Evolutionary conservation across 1,140 invertebrate species (phyloP).

Genomic region (Polypedilum vanderplanki): DNA sequence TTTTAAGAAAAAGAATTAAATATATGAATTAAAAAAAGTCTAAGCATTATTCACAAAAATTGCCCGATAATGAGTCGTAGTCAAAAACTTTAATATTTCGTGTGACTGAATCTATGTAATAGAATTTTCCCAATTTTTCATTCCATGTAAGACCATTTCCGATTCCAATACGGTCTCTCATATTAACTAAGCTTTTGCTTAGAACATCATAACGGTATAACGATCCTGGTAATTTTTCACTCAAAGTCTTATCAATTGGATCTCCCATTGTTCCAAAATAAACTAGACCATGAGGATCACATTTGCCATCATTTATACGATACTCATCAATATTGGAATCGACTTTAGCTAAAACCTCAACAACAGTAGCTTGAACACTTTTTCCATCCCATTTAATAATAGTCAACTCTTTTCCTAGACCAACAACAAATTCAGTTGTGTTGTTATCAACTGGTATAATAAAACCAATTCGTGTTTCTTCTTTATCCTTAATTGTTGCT

Average conservation of each 20-base stretch:
- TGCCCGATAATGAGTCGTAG: conserved; percentile 60
- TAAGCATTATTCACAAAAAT: conserved; percentile 52
- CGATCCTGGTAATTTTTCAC: conserved; percentile 49
- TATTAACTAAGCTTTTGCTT: conserved; percentile 51
- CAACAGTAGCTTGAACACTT: conserved; percentile 45
- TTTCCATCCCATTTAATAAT: conserved; percentile 61
- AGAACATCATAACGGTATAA: conserved; percentile 44
- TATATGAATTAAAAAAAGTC: conserved; percentile 27
- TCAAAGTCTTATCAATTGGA: conserved; percentile 35
- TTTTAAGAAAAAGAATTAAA: neutral
- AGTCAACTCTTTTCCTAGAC: conserved; percentile 52
- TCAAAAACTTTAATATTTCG: conserved; percentile 62
- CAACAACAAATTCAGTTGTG: conserved; percentile 56
- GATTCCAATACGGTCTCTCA: conserved; percentile 52
- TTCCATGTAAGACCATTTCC: conserved; percentile 82
- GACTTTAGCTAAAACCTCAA: conserved; percentile 51
- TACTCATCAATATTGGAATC: conserved; percentile 53
- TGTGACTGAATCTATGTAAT: conserved; percentile 68
- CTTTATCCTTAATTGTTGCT: conserved; percentile 42
- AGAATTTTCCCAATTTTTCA: conserved; percentile 58
- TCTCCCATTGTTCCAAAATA: conserved; percentile 62
- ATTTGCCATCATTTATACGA: conserved; percentile 83
- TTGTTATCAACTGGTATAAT: conserved; percentile 61
- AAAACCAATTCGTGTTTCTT: conserved; percentile 50
- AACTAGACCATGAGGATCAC: conserved; percentile 67